Base-by-base conservation (phyloP, 1,140 invertebrate genomes). In the Epicauta chinensis region DNA sequence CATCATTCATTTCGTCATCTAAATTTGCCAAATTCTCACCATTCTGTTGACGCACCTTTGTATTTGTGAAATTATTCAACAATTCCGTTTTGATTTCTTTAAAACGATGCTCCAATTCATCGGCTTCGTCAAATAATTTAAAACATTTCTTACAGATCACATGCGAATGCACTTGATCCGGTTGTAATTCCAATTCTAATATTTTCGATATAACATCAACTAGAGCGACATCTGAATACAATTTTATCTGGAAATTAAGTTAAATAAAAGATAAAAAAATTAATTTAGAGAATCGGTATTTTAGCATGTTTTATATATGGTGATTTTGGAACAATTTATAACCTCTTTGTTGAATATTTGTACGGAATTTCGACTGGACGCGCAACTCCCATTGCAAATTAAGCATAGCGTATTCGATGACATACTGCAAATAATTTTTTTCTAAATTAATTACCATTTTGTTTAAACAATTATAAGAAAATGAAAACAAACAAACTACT, bases 111-210 rank as follows among this genome's bases (percentile, higher is more conserved):
- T 81, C 73, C 36, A 83, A 59, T 57, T 81, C 79, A 58, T 82
- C 79, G 30, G 77, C 71, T 72, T 84, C 80, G 55, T 76, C 75
- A 41, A 81, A 72, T 17, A 79, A 61, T 66, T 79, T 78, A 56
- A 71, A 82, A 61, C 82, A 84, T 58, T 82, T 82, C 66, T 80
- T 81, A 64, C 81, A 84, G 13, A 83, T 65, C 15, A 81, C 65
- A 40, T 68, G 62, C 14, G 76, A 77, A 61, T 80, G 78, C 2
- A 72, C 70, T 50, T 66, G 65, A 4, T 76, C 66, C 57, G 75
- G 67, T 29, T 62, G 72, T 3, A 81, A 58, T 46, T 75, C 67
- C 39, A 65, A 69, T 29, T 75, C 71, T 31, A 81, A 61, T n/a
- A 81, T 62, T 32, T 68, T 60, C 40, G 68, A 70, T 58, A 84